These are phyloP conservation scores for Cladopsammia gracilis DNA, from an alignment of 64 coral and sea anemone genomes.

Conservation along the genomic window DNA sequence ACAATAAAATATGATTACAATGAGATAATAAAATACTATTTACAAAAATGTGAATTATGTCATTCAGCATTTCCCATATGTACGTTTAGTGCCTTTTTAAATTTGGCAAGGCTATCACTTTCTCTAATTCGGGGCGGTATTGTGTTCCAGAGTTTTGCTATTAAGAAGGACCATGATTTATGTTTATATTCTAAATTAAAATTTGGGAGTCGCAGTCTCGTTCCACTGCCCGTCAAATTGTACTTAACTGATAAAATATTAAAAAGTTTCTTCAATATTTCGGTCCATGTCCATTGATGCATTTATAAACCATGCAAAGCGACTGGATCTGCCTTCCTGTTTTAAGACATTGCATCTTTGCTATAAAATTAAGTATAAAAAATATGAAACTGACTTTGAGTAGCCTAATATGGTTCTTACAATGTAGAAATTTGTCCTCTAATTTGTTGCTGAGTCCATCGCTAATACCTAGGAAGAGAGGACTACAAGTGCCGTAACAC, in stretches of 20 bases:
- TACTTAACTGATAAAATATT: constrained; percentile 6
- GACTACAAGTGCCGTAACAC: constrained; percentile 48
- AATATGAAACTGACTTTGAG: not conserved
- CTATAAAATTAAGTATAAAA: not conserved
- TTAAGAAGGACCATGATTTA: not conserved
- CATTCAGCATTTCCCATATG: no score
- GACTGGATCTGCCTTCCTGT: not conserved
- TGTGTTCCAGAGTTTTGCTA: not conserved
- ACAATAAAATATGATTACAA: no score
- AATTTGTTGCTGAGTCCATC: constrained; percentile 13
- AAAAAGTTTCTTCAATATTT: not conserved
- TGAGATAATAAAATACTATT: no score
- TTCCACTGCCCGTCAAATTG: not conserved
- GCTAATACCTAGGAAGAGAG: constrained; percentile 22
- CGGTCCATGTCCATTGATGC: not conserved
- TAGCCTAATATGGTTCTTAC: constrained; percentile 23
- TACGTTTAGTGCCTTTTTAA: no score
- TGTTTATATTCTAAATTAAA: not conserved
- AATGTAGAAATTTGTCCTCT: constrained; percentile 45
- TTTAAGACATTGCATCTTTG: not conserved
- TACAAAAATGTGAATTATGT: no score
- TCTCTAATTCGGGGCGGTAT: not conserved
- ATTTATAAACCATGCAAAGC: constrained; percentile 13
- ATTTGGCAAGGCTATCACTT: no score
- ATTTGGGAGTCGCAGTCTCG: not conserved